These are phyloP conservation scores for Euzetes globulus DNA, from an alignment of 2,888 invertebrate genomes.

Conservation along the genomic window DNA sequence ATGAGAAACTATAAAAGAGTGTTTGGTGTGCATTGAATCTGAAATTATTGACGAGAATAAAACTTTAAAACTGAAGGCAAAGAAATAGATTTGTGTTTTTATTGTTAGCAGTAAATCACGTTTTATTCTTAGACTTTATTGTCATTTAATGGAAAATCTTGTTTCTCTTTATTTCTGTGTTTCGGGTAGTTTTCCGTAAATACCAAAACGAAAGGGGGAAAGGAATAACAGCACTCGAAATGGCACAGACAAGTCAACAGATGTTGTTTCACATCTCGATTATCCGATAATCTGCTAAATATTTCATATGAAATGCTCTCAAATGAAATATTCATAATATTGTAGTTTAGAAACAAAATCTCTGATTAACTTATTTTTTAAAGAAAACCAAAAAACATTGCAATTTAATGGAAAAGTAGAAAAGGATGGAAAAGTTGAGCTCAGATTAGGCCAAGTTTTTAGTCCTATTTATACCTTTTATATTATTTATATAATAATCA, in stretches of 20 bases:
- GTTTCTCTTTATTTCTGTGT: neutral
- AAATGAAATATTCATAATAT: neutral
- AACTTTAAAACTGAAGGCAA: neutral
- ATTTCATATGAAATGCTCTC: neutral
- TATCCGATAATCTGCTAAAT: neutral
- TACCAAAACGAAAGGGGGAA: neutral
- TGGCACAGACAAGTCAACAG: neutral
- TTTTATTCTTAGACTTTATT: neutral
- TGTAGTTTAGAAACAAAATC: neutral
- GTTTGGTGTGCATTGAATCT: neutral
- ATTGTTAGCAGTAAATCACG: neutral
- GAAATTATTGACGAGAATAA: neutral
- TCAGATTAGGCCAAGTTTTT: no score
- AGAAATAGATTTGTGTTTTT: neutral
- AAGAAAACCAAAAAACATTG: no score
- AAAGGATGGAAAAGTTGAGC: no score
- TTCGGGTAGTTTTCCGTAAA: neutral
- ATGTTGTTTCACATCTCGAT: neutral
- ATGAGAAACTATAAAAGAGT: neutral
- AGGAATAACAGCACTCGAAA: neutral
- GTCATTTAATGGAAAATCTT: constrained; percentile 4
- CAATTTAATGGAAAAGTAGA: neutral
- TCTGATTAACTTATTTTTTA: neutral
- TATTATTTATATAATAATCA: no score
- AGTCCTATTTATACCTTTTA: no score